Percentiles rank a stretch among this genome's conserved stretches.
These are phyloP conservation scores for Tragelaphus imberbis DNA, from an alignment of 2,113 vertebrate species.

Conservation along the genomic window DNA sequence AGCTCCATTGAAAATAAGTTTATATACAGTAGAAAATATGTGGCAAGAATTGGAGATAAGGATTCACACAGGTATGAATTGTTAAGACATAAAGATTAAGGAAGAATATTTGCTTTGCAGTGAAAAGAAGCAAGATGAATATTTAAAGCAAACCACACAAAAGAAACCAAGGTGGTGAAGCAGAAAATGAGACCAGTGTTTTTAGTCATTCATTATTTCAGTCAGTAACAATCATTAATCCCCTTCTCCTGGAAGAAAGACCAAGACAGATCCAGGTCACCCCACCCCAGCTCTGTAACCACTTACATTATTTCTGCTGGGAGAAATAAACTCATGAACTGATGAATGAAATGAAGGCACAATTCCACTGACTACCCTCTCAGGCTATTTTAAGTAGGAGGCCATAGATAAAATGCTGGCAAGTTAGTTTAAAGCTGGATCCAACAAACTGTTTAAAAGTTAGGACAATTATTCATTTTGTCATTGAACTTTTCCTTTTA, in stretches of 20 bases:
- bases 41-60: not conserved
- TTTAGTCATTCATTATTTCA: constrained; percentile 60
- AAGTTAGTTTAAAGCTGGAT: not conserved
- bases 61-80: not conserved
- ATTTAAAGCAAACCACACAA: not conserved
- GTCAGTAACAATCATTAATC: constrained; percentile 46
- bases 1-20: not conserved
- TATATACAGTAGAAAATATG: not conserved
- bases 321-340: not conserved
- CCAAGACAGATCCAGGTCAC: constrained; percentile 52
- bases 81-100: not conserved
- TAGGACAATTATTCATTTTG: not conserved
- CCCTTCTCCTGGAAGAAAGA: constrained; percentile 25
- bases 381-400: constrained; percentile 30
- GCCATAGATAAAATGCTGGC: not conserved
- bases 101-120: not conserved
- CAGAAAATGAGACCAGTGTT: constrained; percentile 15
- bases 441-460: constrained; percentile 13
- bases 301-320: not conserved
- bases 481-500: not conserved
- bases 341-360: constrained; percentile 26
- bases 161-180: not conserved
- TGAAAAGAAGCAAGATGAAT: not conserved
- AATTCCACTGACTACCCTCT: not conserved
- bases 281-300: not conserved